Percentiles rank a stretch among this genome's conserved stretches.
Conservation (phyloP, 2,113 vertebrate genomes). For the Phalacrocorax aristotelis region DNA sequence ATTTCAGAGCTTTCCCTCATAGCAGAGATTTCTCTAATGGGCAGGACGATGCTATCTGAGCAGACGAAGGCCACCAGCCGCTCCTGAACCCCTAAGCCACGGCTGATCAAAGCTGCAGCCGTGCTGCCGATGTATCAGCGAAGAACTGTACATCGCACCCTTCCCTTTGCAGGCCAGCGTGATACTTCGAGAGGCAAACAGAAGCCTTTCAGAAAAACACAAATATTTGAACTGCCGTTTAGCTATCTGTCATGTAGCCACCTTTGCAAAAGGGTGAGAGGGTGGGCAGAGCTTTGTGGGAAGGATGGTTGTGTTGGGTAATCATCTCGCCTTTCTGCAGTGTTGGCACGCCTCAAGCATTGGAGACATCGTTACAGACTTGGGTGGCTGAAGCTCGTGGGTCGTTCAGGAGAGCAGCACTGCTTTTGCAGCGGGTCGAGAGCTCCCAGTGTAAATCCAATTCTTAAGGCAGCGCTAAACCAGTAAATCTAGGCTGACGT, state of each 20-base stretch:
- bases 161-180: background rate
- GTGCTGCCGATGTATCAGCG: accelerated
- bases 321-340: background rate
- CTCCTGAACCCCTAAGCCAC: background rate
- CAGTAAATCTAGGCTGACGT: background rate
- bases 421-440: background rate
- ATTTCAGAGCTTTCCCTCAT: background rate
- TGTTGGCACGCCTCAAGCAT: accelerated
- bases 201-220: background rate
- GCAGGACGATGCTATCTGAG: background rate
- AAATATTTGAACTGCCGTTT: background rate
- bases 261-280: background rate
- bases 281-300: background rate
- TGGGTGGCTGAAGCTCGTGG: background rate
- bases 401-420: background rate
- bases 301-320: background rate
- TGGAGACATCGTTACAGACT: accelerated
- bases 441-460: background rate
- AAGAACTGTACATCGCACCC: accelerated
- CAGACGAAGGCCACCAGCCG: background rate
- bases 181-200: background rate
- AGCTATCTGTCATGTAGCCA: background rate
- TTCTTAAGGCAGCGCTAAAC: background rate
- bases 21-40: background rate
- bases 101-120: background rate